Base-by-base conservation (phyloP, 2,888 invertebrate species). In the Mesorhabditis spiculigera region DNA sequence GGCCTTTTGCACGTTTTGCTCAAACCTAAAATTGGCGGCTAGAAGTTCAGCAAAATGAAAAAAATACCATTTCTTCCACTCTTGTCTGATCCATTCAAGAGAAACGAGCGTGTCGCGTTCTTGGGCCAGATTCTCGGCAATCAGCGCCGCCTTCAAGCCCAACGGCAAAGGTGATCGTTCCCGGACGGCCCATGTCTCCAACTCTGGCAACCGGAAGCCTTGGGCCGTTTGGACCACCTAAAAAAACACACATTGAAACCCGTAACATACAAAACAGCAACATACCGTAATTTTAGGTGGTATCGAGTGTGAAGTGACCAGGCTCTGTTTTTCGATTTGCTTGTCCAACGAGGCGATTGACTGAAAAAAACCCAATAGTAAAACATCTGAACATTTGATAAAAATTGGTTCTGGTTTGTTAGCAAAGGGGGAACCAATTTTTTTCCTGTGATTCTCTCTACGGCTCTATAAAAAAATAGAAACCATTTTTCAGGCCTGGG, bases 61-160 rank as follows among this genome's bases (percentile, higher is more conserved):
- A n/a, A 43, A 65, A 44, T n/a, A 75, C 79, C 79, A 79, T 69
- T 79, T 79, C 65, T 71, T 72, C 79, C 79, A 79, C 64, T 79
- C 75, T n/a, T 68, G 43, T 65, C 75, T 68, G 3, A 74, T 73
- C 79, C 79, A 79, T 66, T 78, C 75, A 63, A 78, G 67, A 63
- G 71, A 73, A 42, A 72, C 72, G 0, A 73, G 45, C 6, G 68
- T 43, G 10, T 74, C 75, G 3, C 28, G 62, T 61, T 68, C 65
- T 44, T 72, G 68, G 1, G 66, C n/a, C 8, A 75, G 65, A 43
- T 69, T 66, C 6, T 65, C 43, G 13, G 72, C 61, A 6, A 78
- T 69, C 5, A 78, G 66, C 28, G 78, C 75, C 4, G 73, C 68
- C 62, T 79, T 77, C 10, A 79, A 67, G 16, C 67, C 63, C 4